Evolutionary conservation across 2,113 vertebrate genomes (phyloP).

Genomic region (Melanerpes formicivorus): DNA sequence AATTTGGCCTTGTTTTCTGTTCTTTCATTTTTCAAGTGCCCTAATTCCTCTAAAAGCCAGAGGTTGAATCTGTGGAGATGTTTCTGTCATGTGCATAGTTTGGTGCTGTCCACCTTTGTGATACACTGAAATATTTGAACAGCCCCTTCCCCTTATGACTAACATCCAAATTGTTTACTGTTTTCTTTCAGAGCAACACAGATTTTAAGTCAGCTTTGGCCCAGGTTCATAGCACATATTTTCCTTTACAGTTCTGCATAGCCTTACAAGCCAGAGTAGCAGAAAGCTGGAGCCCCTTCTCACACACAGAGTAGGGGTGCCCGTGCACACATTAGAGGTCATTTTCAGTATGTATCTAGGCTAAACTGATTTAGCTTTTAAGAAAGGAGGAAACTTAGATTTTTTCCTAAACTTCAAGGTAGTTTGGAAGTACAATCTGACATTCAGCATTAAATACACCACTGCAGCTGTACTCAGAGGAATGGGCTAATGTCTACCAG

Average conservation of each 20-base stretch:
- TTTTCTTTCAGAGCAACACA: slow-evolving; percentile 3
- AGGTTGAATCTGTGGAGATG: not conserved
- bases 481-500: not conserved
- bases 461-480: slow-evolving; percentile 2
- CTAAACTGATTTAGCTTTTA: slow-evolving; percentile 19
- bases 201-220: slow-evolving; percentile 9
- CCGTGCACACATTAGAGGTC: not conserved
- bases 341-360: not conserved
- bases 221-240: not conserved
- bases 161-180: not conserved
- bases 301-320: not conserved
- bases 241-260: not conserved
- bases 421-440: slow-evolving; percentile 26
- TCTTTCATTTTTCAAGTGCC: not conserved
- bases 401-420: slow-evolving; percentile 24
- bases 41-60: not conserved
- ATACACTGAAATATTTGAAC: not conserved
- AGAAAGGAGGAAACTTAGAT: slow-evolving; percentile 6
- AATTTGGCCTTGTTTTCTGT: not conserved
- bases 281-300: not conserved
- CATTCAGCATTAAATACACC: slow-evolving; percentile 15
- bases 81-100: not conserved
- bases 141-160: not conserved
- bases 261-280: slow-evolving; percentile 4
- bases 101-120: not conserved